Base-by-base conservation (phyloP, 2,113 vertebrate species). In the Rhinoptilus africanus region DNA sequence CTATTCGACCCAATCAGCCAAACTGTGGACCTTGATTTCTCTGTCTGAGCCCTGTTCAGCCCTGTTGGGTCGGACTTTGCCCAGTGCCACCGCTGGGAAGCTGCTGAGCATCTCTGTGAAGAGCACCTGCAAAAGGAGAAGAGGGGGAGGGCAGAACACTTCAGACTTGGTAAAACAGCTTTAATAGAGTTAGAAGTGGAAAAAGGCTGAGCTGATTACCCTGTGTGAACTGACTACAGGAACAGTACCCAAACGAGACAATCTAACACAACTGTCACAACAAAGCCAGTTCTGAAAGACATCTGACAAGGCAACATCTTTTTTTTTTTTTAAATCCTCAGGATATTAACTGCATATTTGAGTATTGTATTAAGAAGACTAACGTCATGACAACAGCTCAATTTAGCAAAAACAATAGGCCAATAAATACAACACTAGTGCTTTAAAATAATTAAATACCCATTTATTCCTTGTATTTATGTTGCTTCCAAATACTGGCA, bases 361-460 rank as follows among this genome's bases (percentile, higher is more conserved):
- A 59, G 35, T 93, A 80, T 67, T 91, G 39, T 45, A 81, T 93
- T 84, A 93, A 87, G 69, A 91, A 81, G 39, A 82, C 69, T 88
- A 95, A 95, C 16, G 7, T 92, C 80, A 85, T 83, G 92, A 95
- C 88, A 95, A 88, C 74, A 92, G 91, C 24, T 95, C 84, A 92
- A 93, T 78, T 85, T 89, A 92, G 47, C 35, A 87, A 59, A 95
- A 94, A 91, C 80, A 94, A 85, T 14, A 91, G 59, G 32, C 89
- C 88, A 97, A 92, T 84, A 95, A 90, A 92, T 91, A 79, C 73
- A 94, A 92, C 45, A 79, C 16, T 54, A 87, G 54, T 62, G 45
- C n/a, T 85, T 95, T 94, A 94, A 92, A 95, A 88, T 91, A 87
- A 95, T 96, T 85, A 94, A 92, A 88, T 62, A 89, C 50, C 41